phyloP scores from a whole-genome alignment of 1,140 invertebrate species.

The Laupala kohalensis region DNA sequence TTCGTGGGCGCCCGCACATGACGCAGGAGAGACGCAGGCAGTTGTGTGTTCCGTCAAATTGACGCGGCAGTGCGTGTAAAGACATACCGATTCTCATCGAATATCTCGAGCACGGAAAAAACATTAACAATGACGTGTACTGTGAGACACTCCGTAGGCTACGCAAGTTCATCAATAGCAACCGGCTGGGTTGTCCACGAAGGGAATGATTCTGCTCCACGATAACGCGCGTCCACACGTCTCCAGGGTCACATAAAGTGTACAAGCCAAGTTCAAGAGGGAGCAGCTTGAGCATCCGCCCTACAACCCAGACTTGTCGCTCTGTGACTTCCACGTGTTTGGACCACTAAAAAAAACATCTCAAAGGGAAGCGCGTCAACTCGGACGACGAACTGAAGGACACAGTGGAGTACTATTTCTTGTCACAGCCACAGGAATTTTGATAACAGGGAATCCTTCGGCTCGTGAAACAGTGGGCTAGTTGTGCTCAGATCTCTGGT shows the following conservation, averaged over 20 bases:
- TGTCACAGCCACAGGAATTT: conserved; percentile 3
- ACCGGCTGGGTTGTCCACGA: background rate
- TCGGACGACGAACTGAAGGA: conserved; percentile 9
- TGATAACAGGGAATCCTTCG: conserved; percentile 5
- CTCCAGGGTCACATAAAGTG: too few species aligned
- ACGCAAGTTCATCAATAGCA: background rate
- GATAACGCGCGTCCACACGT: too few species aligned
- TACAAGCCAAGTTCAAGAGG: too few species aligned
- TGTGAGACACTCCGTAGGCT: conserved; percentile 4
- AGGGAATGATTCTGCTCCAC: background rate
- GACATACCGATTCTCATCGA: background rate
- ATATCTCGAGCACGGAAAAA: conserved; percentile 5
- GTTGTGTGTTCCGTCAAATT: too few species aligned
- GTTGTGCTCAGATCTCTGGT: background rate
- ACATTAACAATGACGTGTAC: conserved; percentile 8
- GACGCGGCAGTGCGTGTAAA: too few species aligned
- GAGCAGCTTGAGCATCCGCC: background rate
- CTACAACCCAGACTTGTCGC: background rate
- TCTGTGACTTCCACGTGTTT: too few species aligned
- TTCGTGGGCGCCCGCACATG: too few species aligned
- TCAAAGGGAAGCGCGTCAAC: conserved; percentile 3
- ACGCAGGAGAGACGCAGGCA: too few species aligned
- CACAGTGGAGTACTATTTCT: background rate
- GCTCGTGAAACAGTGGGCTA: conserved; percentile 4
- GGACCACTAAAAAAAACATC: background rate